Percentiles rank a stretch among this genome's conserved stretches.
Conservation (phyloP, 2,797 vertebrate species). For the Gobio occitaniae region DNA sequence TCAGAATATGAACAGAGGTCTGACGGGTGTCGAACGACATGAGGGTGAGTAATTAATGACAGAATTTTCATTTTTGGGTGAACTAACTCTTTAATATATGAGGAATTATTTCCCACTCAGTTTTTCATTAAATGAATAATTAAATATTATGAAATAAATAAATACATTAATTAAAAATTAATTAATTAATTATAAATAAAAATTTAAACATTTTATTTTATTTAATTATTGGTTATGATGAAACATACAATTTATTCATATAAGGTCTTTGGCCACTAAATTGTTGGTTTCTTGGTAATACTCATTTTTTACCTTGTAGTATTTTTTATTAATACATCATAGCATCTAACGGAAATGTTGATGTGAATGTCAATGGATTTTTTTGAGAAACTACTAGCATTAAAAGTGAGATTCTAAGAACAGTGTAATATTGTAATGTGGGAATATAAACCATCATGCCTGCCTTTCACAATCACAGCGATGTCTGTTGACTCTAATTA, state of each 20-base stretch:
- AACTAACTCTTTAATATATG: neutral
- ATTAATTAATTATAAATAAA: no score
- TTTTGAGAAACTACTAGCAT: conserved; percentile 6
- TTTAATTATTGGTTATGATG: neutral
- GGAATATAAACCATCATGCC: conserved; percentile 41
- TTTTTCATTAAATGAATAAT: neutral
- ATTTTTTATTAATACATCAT: neutral
- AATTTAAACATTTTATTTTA: neutral
- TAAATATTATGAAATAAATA: neutral
- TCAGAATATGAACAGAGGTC: no score
- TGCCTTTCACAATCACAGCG: conserved; percentile 45
- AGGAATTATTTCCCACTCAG: neutral
- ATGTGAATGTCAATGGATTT: conserved; percentile 6
- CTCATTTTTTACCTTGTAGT: neutral
- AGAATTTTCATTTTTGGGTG: no score
- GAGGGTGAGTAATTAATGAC: no score
- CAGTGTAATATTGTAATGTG: conserved; percentile 16
- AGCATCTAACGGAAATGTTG: neutral
- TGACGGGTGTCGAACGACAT: no score
- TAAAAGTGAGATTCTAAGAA: conserved; percentile 8
- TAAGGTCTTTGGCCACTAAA: neutral
- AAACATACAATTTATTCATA: neutral
- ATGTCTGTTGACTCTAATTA: conserved; percentile 45
- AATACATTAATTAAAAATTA: no score
- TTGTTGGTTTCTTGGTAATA: conserved; percentile 10